phyloP scores from a whole-genome alignment of 2,797 vertebrate species.

The Esox masquinongy region DNA sequence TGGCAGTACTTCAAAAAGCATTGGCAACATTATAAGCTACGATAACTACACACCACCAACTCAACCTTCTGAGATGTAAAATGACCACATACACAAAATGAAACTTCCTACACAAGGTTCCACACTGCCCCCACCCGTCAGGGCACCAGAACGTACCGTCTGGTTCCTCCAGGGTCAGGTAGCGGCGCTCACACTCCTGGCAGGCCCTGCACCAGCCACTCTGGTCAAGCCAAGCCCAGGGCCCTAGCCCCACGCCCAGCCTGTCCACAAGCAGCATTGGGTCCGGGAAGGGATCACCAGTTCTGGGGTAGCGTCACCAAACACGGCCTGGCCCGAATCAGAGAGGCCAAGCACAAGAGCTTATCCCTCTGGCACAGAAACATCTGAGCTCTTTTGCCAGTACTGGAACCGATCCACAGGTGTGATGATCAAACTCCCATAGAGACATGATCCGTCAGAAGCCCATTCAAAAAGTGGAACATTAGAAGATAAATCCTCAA shows the following conservation, averaged over 20 bases:
- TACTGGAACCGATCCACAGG: not conserved
- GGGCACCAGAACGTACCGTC: conserved; percentile 15
- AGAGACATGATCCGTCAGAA: too few relatives aligned
- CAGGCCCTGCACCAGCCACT: conserved; percentile 22
- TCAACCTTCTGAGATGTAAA: not conserved
- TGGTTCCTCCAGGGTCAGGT: conserved; percentile 23
- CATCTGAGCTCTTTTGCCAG: not conserved
- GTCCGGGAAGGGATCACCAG: not conserved
- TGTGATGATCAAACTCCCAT: too few relatives aligned
- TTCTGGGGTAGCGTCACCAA: not conserved
- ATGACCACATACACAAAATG: not conserved
- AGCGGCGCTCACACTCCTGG: conserved; percentile 19
- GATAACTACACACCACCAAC: not conserved
- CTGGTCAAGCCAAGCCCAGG: conserved; percentile 19
- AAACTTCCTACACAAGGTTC: not conserved
- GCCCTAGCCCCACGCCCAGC: conserved; percentile 23
- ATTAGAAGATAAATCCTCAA: not conserved
- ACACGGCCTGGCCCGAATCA: not conserved
- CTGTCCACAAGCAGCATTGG: conserved; percentile 30
- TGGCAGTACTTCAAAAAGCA: not conserved
- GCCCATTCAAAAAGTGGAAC: not conserved
- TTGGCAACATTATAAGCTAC: not conserved
- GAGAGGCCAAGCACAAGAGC: not conserved
- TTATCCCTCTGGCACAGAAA: not conserved
- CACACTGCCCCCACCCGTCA: not conserved